Conservation (phyloP, 92 coral and sea anemone genomes). For the Epizoanthus ramosus region DNA sequence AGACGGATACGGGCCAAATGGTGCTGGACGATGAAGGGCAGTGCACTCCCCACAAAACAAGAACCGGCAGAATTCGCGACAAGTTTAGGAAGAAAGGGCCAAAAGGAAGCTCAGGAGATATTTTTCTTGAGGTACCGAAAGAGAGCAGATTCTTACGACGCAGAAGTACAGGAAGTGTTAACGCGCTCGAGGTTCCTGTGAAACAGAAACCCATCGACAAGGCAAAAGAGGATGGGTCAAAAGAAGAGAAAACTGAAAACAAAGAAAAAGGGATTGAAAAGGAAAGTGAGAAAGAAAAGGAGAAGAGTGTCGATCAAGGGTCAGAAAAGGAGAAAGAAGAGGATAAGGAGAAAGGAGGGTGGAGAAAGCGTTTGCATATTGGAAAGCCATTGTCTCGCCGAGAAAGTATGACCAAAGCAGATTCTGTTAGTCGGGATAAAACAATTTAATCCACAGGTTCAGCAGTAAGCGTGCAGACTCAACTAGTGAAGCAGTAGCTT, state of each 20-base stretch:
- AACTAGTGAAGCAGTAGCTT: no score
- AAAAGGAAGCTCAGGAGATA: conserved; percentile 18
- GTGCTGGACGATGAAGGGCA: conserved; percentile 24
- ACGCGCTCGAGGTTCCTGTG: background rate
- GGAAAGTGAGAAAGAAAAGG: conserved; percentile 21
- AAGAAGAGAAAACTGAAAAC: conserved; percentile 15
- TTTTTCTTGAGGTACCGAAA: conserved; percentile 40
- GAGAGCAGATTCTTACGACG: conserved; percentile 19
- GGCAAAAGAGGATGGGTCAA: background rate
- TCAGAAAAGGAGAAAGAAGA: background rate
- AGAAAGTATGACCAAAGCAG: conserved; percentile 14
- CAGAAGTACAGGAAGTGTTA: conserved; percentile 13
- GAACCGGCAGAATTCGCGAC: conserved; percentile 26
- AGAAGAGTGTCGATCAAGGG: conserved; percentile 2
- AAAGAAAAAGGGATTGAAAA: conserved; percentile 10
- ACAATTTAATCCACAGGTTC: background rate
- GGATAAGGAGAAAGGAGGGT: conserved; percentile 25
- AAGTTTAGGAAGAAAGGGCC: conserved; percentile 31
- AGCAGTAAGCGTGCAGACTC: no score
- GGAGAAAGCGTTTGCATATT: conserved; percentile 33
- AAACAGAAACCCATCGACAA: background rate
- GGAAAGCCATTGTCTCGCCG: conserved; percentile 28
- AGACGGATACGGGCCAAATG: conserved; percentile 24
- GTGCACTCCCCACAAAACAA: conserved; percentile 10
- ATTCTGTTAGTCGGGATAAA: conserved; percentile 12